phyloP scores from a whole-genome alignment of 2,113 vertebrate genomes.

The Tichodroma muraria region DNA sequence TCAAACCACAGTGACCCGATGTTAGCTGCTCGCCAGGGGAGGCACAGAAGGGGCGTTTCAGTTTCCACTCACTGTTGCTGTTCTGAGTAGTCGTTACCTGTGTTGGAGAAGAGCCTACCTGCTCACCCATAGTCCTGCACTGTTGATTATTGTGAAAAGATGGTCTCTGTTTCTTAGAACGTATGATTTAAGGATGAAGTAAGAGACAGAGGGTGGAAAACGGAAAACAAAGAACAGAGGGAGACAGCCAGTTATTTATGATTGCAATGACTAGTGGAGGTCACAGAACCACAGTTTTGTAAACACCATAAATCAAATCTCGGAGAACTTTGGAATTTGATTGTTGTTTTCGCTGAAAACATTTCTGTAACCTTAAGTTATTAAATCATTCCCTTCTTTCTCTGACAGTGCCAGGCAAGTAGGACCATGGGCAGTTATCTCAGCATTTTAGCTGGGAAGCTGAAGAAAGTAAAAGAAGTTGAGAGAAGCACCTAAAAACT shows the following conservation, averaged over 20 bases:
- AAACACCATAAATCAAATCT: slow-evolving; percentile 29
- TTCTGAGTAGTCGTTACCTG: neutral
- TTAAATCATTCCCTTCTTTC: neutral
- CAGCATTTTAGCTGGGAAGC: neutral
- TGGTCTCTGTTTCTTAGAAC: neutral
- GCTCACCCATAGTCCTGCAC: neutral
- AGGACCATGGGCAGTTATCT: neutral
- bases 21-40: neutral
- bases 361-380: neutral
- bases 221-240: neutral
- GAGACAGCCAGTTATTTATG: neutral
- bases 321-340: neutral
- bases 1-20: neutral
- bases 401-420: neutral
- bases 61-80: neutral
- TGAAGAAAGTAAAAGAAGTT: neutral
- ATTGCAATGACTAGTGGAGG: neutral
- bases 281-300: neutral
- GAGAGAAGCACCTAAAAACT: neutral
- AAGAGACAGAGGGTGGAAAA: neutral
- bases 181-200: neutral
- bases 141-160: neutral
- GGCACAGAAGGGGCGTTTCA: neutral
- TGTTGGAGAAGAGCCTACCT: neutral
- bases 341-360: slow-evolving; percentile 14